phyloP scores from a whole-genome alignment of 37 sponge, comb jelly and placozoan genomes.

The Beroe ovata region DNA sequence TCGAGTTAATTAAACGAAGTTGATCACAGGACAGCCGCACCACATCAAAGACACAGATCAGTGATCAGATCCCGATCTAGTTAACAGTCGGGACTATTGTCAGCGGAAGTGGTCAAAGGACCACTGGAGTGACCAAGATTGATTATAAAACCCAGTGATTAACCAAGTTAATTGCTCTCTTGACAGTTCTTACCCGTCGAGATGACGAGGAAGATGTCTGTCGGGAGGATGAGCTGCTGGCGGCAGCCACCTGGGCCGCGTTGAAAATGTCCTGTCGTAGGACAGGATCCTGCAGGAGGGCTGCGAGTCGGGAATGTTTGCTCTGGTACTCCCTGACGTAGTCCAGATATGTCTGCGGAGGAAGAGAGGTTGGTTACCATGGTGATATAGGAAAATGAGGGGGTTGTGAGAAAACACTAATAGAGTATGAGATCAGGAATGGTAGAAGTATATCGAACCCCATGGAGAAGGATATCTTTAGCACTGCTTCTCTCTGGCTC shows the following conservation, averaged over 20 bases:
- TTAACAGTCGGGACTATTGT: background rate
- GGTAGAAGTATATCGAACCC: slow-evolving; percentile 22
- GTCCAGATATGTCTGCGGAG: slow-evolving; percentile 43
- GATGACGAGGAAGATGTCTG: background rate
- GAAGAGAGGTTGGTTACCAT: too few relatives aligned
- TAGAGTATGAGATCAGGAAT: too few relatives aligned
- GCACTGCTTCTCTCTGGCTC: slow-evolving; percentile 28
- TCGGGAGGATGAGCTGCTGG: background rate
- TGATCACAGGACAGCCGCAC: too few relatives aligned
- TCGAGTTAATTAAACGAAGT: too few relatives aligned
- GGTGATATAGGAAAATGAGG: too few relatives aligned
- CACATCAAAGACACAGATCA: background rate
- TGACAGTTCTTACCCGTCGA: slow-evolving; percentile 2
- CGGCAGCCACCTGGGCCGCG: slow-evolving; percentile 52
- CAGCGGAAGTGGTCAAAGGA: too few relatives aligned
- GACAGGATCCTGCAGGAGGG: slow-evolving; percentile 53
- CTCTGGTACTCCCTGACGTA: slow-evolving; percentile 65
- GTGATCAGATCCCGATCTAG: background rate
- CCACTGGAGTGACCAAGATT: too few relatives aligned
- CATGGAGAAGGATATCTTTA: slow-evolving; percentile 55
- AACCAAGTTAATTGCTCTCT: too few relatives aligned
- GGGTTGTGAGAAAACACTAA: too few relatives aligned
- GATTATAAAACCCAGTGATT: too few relatives aligned
- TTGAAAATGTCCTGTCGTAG: slow-evolving; percentile 58
- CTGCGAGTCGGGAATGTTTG: slow-evolving; percentile 23